Evolutionary conservation across 2,113 vertebrate species (phyloP).

Genomic region (Brachirus orientalis): DNA sequence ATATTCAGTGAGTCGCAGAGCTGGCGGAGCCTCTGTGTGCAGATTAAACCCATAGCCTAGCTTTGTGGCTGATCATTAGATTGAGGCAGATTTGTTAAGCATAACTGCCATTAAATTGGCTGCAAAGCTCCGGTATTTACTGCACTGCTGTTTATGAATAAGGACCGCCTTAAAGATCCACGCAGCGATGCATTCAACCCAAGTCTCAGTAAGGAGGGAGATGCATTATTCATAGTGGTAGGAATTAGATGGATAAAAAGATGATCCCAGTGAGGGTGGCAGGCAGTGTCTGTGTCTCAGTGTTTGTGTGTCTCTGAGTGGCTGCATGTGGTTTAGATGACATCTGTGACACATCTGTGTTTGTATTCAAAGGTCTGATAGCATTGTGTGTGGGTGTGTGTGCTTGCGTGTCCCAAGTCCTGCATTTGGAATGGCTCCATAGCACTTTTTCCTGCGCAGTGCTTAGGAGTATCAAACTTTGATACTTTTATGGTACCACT

Average conservation of each 20-base stretch:
- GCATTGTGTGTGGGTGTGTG: slow-evolving; percentile 18
- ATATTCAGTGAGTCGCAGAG: slow-evolving; percentile 71
- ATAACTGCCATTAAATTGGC: slow-evolving; percentile 82
- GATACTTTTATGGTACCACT: too few relatives aligned
- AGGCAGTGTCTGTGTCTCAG: slow-evolving; percentile 51
- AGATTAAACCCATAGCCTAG: slow-evolving; percentile 74
- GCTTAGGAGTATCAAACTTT: too few relatives aligned
- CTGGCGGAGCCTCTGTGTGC: slow-evolving; percentile 63
- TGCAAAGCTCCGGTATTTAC: slow-evolving; percentile 79
- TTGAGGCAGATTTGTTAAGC: slow-evolving; percentile 80
- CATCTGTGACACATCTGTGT: slow-evolving; percentile 57
- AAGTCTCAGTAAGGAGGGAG: slow-evolving; percentile 60
- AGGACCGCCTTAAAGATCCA: slow-evolving; percentile 76
- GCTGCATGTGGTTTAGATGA: slow-evolving; percentile 60
- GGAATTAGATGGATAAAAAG: slow-evolving; percentile 82
- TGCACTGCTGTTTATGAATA: slow-evolving; percentile 78
- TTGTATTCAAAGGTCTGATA: slow-evolving; percentile 43
- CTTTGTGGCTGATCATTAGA: slow-evolving; percentile 80
- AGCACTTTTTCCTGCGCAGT: too few relatives aligned
- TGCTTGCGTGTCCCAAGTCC: slow-evolving; percentile 21
- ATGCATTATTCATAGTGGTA: slow-evolving; percentile 81
- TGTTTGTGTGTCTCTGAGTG: slow-evolving; percentile 45
- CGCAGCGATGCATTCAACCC: slow-evolving; percentile 74
- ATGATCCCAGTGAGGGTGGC: slow-evolving; percentile 75
- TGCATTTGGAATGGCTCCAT: not conserved